Conservation (phyloP, 2,113 vertebrate genomes). For the Paradoxurus hermaphroditus region DNA sequence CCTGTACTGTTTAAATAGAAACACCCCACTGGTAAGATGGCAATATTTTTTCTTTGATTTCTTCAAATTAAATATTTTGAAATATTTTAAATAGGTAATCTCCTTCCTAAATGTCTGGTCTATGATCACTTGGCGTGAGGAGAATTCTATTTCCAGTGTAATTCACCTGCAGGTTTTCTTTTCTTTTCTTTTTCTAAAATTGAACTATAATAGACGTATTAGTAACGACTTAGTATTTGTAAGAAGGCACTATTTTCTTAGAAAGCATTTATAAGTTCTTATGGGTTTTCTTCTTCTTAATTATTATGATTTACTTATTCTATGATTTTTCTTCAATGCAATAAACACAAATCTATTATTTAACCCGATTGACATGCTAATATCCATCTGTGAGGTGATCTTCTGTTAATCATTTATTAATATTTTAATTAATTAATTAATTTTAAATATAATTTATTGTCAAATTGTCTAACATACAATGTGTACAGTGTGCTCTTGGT, state of each 20-base stretch:
- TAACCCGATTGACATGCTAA: neutral
- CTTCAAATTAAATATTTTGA: conserved; percentile 41
- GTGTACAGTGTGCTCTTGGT: too few species aligned
- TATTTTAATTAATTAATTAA: conserved; percentile 33
- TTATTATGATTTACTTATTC: neutral
- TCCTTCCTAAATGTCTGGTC: conserved; percentile 29
- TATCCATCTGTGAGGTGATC: neutral
- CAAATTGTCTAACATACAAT: too few species aligned
- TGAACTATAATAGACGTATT: neutral
- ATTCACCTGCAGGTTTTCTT: conserved; percentile 16
- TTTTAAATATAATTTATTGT: neutral
- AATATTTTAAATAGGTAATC: conserved; percentile 30
- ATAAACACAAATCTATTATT: conserved; percentile 12
- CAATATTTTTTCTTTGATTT: neutral
- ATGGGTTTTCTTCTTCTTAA: neutral
- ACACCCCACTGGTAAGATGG: neutral
- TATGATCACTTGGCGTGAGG: neutral
- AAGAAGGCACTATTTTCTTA: neutral
- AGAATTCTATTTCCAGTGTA: conserved; percentile 32
- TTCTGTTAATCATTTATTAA: conserved; percentile 8
- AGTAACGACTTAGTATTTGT: neutral
- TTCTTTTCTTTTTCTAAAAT: neutral
- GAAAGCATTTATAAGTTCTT: neutral
- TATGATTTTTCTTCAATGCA: neutral
- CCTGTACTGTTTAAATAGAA: neutral